phyloP scores from a whole-genome alignment of 2,797 vertebrate genomes.

The Epinephelus awoara region DNA sequence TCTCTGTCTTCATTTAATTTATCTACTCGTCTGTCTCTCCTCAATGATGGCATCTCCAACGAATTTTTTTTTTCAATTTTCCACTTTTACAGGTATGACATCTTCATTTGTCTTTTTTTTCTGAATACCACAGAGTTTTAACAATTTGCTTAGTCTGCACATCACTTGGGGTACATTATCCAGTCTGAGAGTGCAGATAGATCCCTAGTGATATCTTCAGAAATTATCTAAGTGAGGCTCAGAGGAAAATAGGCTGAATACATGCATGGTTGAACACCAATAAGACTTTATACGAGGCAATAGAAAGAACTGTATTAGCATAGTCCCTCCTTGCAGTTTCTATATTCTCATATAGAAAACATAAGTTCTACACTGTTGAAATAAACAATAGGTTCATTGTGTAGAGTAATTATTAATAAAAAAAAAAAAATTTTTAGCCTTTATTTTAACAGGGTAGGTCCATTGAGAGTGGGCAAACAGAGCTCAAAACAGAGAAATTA shows the following conservation, averaged over 20 bases:
- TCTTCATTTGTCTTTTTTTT: slow-evolving; percentile 34
- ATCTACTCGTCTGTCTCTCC: slow-evolving; percentile 14
- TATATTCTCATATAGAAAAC: not conserved
- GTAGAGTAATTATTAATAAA: not conserved
- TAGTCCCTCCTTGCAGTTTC: not conserved
- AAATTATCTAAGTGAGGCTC: not conserved
- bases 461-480: too few relatives aligned
- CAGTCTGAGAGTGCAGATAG: not conserved
- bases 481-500: too few relatives aligned
- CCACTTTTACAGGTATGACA: slow-evolving; percentile 1
- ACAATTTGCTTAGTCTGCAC: not conserved
- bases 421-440: too few relatives aligned
- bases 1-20: not conserved
- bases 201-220: not conserved
- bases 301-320: not conserved
- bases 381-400: not conserved
- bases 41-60: not conserved
- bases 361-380: not conserved
- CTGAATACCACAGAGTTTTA: slow-evolving; percentile 13
- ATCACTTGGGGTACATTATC: slow-evolving; percentile 24
- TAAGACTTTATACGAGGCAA: not conserved
- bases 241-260: not conserved
- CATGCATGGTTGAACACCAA: not conserved
- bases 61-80: slow-evolving; percentile 5
- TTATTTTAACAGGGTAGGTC: too few relatives aligned